A percentile compares a stretch with the other conserved stretches of the same genome.
Evolutionary conservation across 1,140 invertebrate genomes (phyloP).

Genomic region (Homarus americanus): DNA sequence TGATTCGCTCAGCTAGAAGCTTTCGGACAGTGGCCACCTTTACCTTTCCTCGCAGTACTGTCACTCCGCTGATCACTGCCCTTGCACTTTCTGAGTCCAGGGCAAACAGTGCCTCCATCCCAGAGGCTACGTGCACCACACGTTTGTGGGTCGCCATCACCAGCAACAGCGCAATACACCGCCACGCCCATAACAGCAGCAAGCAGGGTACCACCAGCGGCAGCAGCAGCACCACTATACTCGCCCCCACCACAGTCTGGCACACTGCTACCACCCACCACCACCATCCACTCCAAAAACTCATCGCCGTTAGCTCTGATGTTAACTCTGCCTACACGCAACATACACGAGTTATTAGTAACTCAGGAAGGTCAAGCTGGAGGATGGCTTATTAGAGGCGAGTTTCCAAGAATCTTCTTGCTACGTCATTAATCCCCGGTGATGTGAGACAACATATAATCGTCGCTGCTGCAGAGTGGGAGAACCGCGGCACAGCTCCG

Average conservation of each 20-base stretch:
- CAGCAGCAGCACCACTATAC: not conserved
- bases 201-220: constrained; percentile 35
- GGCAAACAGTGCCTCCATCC: constrained; percentile 61
- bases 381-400: no score
- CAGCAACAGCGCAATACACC: constrained; percentile 18
- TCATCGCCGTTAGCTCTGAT: not conserved
- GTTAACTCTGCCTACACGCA: no score
- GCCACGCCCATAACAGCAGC: constrained; percentile 44
- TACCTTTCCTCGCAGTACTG: constrained; percentile 30
- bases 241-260: constrained; percentile 23
- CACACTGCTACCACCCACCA: constrained; percentile 21
- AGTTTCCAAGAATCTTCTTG: no score
- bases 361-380: no score
- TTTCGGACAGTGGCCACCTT: constrained; percentile 19
- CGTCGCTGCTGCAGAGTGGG: not conserved
- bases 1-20: not conserved
- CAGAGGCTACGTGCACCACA: constrained; percentile 28
- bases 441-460: not conserved
- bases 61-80: constrained; percentile 48
- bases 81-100: constrained; percentile 42
- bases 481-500: not conserved
- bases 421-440: not conserved
- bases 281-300: constrained; percentile 7
- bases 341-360: no score
- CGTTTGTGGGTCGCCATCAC: not conserved